Base-by-base conservation (phyloP, 2,888 invertebrate genomes). In the Mimas tiliae region DNA sequence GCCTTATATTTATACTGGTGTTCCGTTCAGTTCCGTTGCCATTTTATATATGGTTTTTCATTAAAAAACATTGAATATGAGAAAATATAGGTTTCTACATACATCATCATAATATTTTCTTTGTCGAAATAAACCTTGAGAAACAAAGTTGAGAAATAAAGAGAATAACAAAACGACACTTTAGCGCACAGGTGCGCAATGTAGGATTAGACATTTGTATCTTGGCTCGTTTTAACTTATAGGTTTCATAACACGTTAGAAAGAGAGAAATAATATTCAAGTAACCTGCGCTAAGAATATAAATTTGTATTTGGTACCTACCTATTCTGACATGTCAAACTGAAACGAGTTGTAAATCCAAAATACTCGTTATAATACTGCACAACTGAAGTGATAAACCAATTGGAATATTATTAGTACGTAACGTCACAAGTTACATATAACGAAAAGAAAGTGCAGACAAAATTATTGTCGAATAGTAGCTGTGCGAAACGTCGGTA, bases 171-270 rank as follows among this genome's bases (percentile, higher is more conserved):
- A 19, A 58, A 38, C 19, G 19, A 8, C 19, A 58, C 4, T 19
- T 19, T 38, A 33, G 16, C 12, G 58, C 58, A 42, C 58, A 58
- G 58, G 42, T 58, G 58, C 58, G 58, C 58, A 58, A 58, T 12
- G 12, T 19, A 38, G n/a, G 11, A n/a, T 9, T n/a, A 3, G 11
- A 6, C 42, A 19, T 38, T 19, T 6, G 12, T 34, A 19, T 1
- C 6, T 14, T 58, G 38, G 11, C 19, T 58, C 42, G 19, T 58
- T 19, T 42, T 58, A 38, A 42, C 58, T 19, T 19, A 19, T 19
- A 12, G 11, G 42, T 38, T 55, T 58, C 6, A 58, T 42, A 12
- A 6, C 42, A 19, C 11, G 42, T 4, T 42, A 58, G 42, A 58
- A 42, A 58, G 58, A 58, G 58, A 58, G 12, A 19, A 21, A 11